Evolutionary conservation across 2,113 vertebrate species (phyloP).

Genomic region (Amazona vittata): DNA sequence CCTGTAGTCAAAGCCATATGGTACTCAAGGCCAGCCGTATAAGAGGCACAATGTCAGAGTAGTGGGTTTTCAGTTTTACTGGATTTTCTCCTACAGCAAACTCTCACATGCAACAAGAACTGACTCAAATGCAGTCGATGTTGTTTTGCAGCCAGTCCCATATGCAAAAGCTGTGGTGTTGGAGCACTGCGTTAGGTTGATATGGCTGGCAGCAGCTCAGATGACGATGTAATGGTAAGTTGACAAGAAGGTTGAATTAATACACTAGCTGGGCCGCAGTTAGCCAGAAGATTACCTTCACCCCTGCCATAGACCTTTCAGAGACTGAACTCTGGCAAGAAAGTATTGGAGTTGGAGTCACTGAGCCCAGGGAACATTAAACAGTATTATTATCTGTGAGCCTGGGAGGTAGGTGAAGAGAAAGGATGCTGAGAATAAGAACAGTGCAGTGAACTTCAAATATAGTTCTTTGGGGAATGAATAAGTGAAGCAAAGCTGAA

Average conservation of each 20-base stretch:
- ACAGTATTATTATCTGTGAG: not conserved
- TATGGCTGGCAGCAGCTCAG: not conserved
- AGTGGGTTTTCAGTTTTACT: not conserved
- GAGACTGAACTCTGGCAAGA: not conserved
- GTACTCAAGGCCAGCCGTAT: not conserved
- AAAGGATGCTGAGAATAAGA: not conserved
- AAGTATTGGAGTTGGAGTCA: not conserved
- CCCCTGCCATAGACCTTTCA: not conserved
- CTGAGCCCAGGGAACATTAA: not conserved
- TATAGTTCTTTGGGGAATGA: slow-evolving; percentile 11
- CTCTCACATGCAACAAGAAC: not conserved
- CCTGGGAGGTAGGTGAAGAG: not conserved
- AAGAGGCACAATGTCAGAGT: not conserved
- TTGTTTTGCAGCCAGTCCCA: not conserved
- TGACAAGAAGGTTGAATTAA: not conserved
- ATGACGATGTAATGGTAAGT: not conserved
- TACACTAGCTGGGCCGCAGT: not conserved
- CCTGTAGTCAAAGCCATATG: not conserved
- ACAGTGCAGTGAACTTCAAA: slow-evolving; percentile 37
- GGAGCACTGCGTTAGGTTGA: not conserved
- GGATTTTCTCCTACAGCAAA: not conserved
- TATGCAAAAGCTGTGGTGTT: not conserved
- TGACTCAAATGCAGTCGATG: not conserved
- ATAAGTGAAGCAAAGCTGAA: slow-evolving; percentile 37
- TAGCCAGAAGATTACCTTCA: not conserved